These are phyloP conservation scores for Drosophila navojoa DNA, from an alignment of 1,140 invertebrate species.

Conservation along the genomic window DNA sequence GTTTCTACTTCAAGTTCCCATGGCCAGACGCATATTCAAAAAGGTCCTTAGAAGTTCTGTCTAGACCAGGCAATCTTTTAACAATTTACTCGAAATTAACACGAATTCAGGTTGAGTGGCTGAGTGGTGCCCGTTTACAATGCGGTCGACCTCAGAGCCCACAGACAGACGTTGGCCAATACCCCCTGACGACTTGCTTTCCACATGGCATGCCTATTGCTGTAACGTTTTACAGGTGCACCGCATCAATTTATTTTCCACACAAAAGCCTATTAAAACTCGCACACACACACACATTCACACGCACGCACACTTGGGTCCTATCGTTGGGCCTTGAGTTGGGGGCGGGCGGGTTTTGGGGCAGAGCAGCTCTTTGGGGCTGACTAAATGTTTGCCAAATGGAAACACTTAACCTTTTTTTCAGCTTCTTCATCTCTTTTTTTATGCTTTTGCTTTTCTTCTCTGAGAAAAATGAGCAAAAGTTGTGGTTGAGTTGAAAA, in stretches of 20 bases:
- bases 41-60: neutral
- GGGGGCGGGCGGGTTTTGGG: neutral
- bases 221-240: constrained; percentile 73
- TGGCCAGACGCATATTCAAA: neutral
- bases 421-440: constrained; percentile 10
- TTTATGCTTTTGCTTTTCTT: constrained; percentile 10
- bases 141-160: constrained; percentile 62
- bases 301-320: constrained; percentile 39
- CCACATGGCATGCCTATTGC: constrained; percentile 46
- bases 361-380: neutral
- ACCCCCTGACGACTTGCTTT: constrained; percentile 15
- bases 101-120: constrained; percentile 45
- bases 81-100: constrained; percentile 79
- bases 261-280: constrained; percentile 81
- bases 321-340: constrained; percentile 21
- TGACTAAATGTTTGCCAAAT: constrained; percentile 79
- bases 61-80: constrained; percentile 62
- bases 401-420: constrained; percentile 81
- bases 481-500: constrained; percentile 18
- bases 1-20: no score
- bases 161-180: constrained; percentile 33
- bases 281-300: constrained; percentile 63
- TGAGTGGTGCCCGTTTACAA: constrained; percentile 45
- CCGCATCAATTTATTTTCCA: constrained; percentile 81
- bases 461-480: constrained; percentile 58